Evolutionary conservation across 1,140 invertebrate species (phyloP).

Genomic region (Lethrus apterus): DNA sequence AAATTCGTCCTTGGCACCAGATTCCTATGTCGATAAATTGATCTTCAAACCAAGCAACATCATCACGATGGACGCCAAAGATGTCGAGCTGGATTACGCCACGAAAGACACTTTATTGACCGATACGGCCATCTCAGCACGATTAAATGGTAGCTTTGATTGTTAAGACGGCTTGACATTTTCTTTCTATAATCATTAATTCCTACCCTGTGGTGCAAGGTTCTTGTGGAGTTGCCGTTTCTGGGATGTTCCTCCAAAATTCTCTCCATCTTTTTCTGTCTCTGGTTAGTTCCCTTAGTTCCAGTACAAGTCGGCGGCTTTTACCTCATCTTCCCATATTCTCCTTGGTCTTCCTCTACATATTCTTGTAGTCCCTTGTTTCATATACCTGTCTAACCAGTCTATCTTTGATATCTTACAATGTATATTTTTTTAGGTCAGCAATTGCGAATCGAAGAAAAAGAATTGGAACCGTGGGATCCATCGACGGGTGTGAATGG

Average conservation of each 20-base stretch:
- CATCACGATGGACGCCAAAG: conserved; percentile 66
- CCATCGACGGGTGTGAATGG: conserved; percentile 49
- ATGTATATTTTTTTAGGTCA: conserved; percentile 12
- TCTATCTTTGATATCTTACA: neutral
- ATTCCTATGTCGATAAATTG: conserved; percentile 70
- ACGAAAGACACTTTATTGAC: conserved; percentile 79
- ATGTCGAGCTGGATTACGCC: conserved; percentile 83
- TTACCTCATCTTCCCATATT: too few relatives aligned
- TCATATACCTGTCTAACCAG: too few relatives aligned
- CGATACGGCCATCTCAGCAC: conserved; percentile 59
- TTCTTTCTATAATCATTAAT: too few relatives aligned
- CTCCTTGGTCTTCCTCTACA: too few relatives aligned
- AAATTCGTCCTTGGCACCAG: conserved; percentile 46
- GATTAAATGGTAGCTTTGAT: conserved; percentile 53
- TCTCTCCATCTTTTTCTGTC: too few relatives aligned
- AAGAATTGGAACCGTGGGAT: conserved; percentile 85
- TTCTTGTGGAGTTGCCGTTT: too few relatives aligned
- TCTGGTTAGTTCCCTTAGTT: too few relatives aligned
- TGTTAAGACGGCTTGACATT: neutral
- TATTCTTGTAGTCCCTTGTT: too few relatives aligned
- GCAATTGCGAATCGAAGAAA: conserved; percentile 49
- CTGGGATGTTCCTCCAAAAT: too few relatives aligned
- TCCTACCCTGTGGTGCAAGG: too few relatives aligned
- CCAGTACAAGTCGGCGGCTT: too few relatives aligned
- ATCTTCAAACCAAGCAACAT: conserved; percentile 80